phyloP scores from a whole-genome alignment of 2,113 vertebrate genomes.

The Gorsachius goisagi region DNA sequence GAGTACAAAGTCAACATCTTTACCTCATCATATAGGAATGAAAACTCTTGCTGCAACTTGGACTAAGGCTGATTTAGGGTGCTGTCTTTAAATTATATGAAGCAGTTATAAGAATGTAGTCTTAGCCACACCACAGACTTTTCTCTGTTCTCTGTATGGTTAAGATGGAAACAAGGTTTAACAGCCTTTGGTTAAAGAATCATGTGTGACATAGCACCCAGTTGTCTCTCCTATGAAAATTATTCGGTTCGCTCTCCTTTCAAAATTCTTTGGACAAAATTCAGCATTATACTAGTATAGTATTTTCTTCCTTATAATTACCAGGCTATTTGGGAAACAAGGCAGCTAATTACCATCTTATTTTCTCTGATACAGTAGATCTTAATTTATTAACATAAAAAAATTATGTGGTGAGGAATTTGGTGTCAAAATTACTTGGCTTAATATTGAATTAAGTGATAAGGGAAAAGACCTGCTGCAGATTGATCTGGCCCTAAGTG shows the following conservation, averaged over 20 bases:
- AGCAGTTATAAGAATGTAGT: background rate
- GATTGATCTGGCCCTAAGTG: background rate
- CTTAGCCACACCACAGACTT: background rate
- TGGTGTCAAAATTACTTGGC: background rate
- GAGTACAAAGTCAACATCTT: background rate
- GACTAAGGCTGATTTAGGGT: background rate
- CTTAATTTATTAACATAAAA: background rate
- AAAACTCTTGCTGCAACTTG: background rate
- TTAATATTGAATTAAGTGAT: background rate
- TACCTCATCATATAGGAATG: background rate
- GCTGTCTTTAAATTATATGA: background rate
- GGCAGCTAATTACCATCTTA: background rate
- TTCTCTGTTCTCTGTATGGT: background rate
- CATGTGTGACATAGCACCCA: rapidly evolving
- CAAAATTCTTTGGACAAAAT: background rate
- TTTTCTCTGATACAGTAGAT: background rate
- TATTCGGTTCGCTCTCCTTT: background rate
- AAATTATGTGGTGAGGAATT: background rate
- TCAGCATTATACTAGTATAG: background rate
- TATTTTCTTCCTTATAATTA: background rate
- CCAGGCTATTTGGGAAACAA: background rate
- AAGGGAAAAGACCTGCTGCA: background rate
- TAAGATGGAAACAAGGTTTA: background rate
- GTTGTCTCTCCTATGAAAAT: background rate
- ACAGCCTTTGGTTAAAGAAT: background rate